Percentiles rank a stretch among this genome's conserved stretches.
Evolutionary conservation across 2,797 vertebrate genomes (phyloP).

Genomic region (Lycodopsis pacificus): DNA sequence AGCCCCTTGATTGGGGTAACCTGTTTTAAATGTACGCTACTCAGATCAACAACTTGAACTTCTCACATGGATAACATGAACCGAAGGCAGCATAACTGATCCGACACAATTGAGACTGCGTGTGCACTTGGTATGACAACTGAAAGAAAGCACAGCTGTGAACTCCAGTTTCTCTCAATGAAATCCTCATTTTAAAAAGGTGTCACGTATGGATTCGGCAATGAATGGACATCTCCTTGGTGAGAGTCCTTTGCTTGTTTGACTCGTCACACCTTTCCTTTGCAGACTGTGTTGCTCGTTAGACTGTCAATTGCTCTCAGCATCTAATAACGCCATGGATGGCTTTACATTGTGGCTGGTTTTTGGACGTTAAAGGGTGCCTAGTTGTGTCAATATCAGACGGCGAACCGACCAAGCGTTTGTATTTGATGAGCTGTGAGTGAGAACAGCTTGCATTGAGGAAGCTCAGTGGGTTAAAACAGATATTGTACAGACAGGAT

Average conservation of each 20-base stretch:
- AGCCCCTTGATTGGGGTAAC: too few species aligned
- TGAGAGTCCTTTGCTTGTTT: background rate
- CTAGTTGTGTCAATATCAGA: background rate
- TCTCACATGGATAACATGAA: background rate
- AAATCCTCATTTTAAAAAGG: background rate
- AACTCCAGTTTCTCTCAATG: background rate
- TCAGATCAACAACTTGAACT: background rate
- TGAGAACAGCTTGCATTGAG: background rate
- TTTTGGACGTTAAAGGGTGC: background rate
- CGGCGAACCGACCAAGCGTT: too few species aligned
- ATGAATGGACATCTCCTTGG: background rate
- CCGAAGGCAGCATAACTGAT: background rate
- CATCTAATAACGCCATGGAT: background rate
- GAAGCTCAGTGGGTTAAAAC: background rate
- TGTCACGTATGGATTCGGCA: background rate
- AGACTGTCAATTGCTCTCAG: background rate
- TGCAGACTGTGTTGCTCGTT: background rate
- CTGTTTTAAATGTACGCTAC: too few species aligned
- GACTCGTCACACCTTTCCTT: background rate
- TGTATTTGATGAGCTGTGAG: background rate
- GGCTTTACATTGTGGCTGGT: background rate
- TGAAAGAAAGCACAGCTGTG: background rate
- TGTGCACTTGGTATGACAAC: background rate
- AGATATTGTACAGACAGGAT: constrained; percentile 3
- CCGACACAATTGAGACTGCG: background rate